These are phyloP conservation scores for Lucinisca nassula DNA, from an alignment of 2,888 invertebrate species.

Conservation along the genomic window DNA sequence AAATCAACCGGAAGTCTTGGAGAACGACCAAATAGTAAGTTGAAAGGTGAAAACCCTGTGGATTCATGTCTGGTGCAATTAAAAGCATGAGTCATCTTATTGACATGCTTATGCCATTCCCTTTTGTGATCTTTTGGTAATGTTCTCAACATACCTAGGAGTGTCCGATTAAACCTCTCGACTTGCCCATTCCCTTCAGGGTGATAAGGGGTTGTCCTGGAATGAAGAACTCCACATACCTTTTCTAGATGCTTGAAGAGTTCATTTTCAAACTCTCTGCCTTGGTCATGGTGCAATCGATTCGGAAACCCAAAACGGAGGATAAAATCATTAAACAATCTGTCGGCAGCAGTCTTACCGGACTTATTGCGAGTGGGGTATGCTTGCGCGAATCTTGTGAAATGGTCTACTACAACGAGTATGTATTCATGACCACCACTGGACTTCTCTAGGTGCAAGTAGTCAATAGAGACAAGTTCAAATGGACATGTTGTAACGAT, in stretches of 20 bases:
- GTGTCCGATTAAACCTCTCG: conserved; percentile 61
- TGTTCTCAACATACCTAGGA: conserved; percentile 61
- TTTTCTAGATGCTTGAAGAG: conserved; percentile 60
- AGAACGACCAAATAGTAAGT: conserved; percentile 43
- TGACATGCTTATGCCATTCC: conserved; percentile 62
- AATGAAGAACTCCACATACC: conserved; percentile 33
- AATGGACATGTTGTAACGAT: conserved; percentile 55
- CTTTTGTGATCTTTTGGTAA: conserved; percentile 34
- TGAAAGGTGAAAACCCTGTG: conserved; percentile 59
- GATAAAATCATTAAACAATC: conserved; percentile 62
- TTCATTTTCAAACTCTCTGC: conserved; percentile 68
- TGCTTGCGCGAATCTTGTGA: conserved; percentile 59
- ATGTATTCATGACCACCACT: conserved; percentile 68
- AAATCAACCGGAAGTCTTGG: conserved; percentile 53
- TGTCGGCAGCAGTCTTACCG: conserved; percentile 53
- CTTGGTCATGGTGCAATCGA: conserved; percentile 66
- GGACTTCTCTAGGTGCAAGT: conserved; percentile 55
- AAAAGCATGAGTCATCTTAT: conserved; percentile 62
- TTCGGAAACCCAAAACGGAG: conserved; percentile 62
- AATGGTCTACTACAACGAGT: conserved; percentile 65
- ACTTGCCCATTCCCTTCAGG: conserved; percentile 60
- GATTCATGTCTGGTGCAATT: conserved; percentile 63
- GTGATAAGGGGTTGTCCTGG: conserved; percentile 68
- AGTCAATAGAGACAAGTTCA: conserved; percentile 64
- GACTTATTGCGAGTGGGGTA: conserved; percentile 62